phyloP scores from a whole-genome alignment of 92 coral and sea anemone genomes.

The Actinostola sp. region DNA sequence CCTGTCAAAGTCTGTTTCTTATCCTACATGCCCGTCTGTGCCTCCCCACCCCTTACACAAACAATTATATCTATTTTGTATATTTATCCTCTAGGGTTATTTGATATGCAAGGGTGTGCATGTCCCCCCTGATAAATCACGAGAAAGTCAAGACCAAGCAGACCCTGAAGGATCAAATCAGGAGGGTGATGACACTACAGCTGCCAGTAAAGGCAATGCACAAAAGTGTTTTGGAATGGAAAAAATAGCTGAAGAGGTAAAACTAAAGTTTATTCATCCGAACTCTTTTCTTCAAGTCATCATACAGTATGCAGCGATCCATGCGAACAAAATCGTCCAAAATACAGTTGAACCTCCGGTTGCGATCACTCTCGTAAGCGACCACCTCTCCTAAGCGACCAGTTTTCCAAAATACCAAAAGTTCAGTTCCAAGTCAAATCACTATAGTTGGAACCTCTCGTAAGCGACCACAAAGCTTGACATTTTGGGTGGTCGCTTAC shows the following conservation, averaged over 20 bases:
- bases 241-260: constrained; percentile 47
- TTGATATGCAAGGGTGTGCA: constrained; percentile 60
- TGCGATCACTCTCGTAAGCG: no score
- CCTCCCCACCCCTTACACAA: no score
- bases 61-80: neutral
- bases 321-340: no score
- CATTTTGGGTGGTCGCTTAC: no score
- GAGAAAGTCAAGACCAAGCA: neutral
- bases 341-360: no score
- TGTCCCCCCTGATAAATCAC: constrained; percentile 9
- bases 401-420: no score
- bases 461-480: no score
- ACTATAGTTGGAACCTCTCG: no score
- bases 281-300: neutral
- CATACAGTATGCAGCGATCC: neutral
- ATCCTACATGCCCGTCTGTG: no score
- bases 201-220: constrained; percentile 17
- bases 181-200: constrained; percentile 22
- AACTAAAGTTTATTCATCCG: neutral
- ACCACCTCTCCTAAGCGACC: no score
- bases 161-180: neutral
- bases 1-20: no score
- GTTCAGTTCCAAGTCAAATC: no score
- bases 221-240: constrained; percentile 18
- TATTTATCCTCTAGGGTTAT: constrained; percentile 46